Base-by-base conservation (phyloP, 1,140 invertebrate genomes). In the Drosophila nigromelanica region DNA sequence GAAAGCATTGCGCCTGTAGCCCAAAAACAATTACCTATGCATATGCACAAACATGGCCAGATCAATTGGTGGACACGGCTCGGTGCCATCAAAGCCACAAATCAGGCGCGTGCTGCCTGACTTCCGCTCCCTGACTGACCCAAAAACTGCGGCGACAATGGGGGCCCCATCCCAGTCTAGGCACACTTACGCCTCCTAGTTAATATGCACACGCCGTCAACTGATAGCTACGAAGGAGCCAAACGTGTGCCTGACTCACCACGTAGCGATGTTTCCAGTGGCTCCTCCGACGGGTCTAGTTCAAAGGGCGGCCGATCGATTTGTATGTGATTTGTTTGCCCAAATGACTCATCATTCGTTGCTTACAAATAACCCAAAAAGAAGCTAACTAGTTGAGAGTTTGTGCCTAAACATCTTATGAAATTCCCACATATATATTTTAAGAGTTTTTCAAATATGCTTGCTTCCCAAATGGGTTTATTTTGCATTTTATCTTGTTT, bases 241-340 rank as follows among this genome's bases (percentile, higher is more conserved):
- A 45, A 60, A 82, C 78, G 83, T 86, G 83, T 70, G 2, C 8
- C 82, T 86, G 82, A 86, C 78, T 86, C 82, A 86, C 76, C 73
- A 62, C 33, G 73, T 73, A 59, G 74, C 76, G 37, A 63, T 58
- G 61, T 55, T 55, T 48, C 52, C 48, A 40, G 47, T 73, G 50
- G 55, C 68, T 52, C 47, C 15, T 39, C 24, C 15, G 12, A 21
- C 48, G 64, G 18, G 8, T 35, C 66, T 10, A 81, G 81, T 86
- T 86, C 81, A 86, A 86, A 86, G 76, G 69, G 72, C 56, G 21
- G 30, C 78, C 78, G 78, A 71, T 60, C 47, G 43, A 42, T 21
- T 45, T 37, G 69, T 68, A 73, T 82, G 59, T 56, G 61, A 61
- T 45, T 68, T 87, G 55, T 72, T 69, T 66, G 54, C 42, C 43